These are phyloP conservation scores for Littorina saxatilis DNA, from an alignment of 1,140 invertebrate genomes.

Conservation along the genomic window DNA sequence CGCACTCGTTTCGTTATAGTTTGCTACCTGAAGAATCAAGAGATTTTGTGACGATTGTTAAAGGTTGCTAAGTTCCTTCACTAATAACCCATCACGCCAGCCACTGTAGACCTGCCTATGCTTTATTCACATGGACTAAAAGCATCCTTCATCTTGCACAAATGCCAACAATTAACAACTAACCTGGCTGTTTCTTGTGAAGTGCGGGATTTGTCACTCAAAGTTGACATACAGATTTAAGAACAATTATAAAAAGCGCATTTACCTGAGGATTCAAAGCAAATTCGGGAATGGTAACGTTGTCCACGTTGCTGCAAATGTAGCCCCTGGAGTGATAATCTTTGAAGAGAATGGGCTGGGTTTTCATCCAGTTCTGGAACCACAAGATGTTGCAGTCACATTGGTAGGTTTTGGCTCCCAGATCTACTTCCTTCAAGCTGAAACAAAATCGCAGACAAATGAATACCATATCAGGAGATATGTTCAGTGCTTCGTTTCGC, in stretches of 20 bases:
- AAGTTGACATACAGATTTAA: not conserved
- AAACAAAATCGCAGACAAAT: not conserved
- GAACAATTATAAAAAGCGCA: not conserved
- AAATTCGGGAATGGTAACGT: not conserved
- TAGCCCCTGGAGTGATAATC: not conserved
- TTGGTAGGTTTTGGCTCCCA: constrained; percentile 22
- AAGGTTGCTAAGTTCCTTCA: not conserved
- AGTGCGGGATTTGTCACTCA: not conserved
- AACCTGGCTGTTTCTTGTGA: not conserved
- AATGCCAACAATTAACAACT: too few species aligned
- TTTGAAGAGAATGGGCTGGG: not conserved
- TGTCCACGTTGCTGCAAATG: not conserved
- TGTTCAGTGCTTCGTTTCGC: too few species aligned
- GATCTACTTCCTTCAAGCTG: not conserved
- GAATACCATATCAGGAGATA: too few species aligned
- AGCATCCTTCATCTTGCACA: too few species aligned
- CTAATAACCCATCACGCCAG: not conserved
- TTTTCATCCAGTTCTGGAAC: constrained; percentile 37
- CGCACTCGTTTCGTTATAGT: too few species aligned
- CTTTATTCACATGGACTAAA: too few species aligned
- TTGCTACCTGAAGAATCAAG: too few species aligned
- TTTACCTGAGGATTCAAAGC: not conserved
- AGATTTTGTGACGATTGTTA: too few species aligned
- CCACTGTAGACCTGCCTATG: not conserved
- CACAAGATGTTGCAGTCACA: constrained; percentile 36